phyloP scores from a whole-genome alignment of 2,888 invertebrate genomes.

The Anaspis maculata region DNA sequence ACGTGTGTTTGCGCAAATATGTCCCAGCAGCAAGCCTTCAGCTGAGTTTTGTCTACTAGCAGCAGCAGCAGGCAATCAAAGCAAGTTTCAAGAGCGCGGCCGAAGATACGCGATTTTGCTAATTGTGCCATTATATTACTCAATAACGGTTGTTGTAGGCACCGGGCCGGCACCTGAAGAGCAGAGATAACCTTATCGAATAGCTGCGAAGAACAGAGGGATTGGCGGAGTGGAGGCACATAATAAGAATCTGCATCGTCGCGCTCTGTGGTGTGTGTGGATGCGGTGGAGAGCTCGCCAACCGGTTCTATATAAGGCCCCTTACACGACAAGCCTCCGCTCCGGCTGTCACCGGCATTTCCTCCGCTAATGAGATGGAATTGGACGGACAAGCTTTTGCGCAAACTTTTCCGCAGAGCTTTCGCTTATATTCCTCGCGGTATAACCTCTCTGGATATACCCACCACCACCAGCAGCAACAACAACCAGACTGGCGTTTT shows the following conservation, averaged over 20 bases:
- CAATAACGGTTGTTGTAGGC: constrained; percentile 34
- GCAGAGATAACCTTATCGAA: constrained; percentile 41
- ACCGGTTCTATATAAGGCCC: constrained; percentile 43
- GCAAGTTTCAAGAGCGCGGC: too few species aligned
- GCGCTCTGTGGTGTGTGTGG: too few species aligned
- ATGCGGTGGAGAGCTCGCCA: too few species aligned
- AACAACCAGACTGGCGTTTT: too few species aligned
- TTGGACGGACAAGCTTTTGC: constrained; percentile 42
- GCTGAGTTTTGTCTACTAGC: too few species aligned
- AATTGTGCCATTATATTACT: constrained; percentile 35
- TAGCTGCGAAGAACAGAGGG: constrained; percentile 34
- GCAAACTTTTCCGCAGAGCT: constrained; percentile 24
- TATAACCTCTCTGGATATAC: constrained; percentile 33
- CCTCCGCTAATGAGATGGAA: constrained; percentile 45
- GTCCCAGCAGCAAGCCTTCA: too few species aligned
- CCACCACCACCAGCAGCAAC: too few species aligned
- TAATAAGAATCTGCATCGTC: constrained; percentile 29
- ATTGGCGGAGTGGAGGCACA: constrained; percentile 35
- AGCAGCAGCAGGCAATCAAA: too few species aligned
- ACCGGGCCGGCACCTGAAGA: constrained; percentile 34
- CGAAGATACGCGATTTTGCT: constrained; percentile 22
- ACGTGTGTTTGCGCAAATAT: too few species aligned
- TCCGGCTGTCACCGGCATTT: constrained; percentile 44
- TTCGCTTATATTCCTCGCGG: constrained; percentile 8
- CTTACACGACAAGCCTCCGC: constrained; percentile 35